phyloP scores from a whole-genome alignment of 2,113 vertebrate species.

The Xiphorhynchus elegans region DNA sequence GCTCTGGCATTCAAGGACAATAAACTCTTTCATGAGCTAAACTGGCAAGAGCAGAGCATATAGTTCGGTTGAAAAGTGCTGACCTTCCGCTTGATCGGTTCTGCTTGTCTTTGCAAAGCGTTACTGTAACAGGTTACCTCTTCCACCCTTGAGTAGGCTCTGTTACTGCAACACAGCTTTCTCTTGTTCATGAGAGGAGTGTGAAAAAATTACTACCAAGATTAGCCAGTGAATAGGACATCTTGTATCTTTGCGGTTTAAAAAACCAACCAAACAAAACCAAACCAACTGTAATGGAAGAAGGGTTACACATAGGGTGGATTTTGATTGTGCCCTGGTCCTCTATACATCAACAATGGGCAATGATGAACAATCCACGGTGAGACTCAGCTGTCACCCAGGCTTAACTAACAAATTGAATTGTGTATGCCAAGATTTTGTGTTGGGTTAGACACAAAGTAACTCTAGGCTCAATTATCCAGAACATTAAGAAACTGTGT shows the following conservation, averaged over 20 bases:
- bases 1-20: not conserved
- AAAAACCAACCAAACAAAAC: not conserved
- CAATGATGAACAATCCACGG: not conserved
- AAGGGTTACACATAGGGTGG: not conserved
- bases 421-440: not conserved
- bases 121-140: not conserved
- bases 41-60: not conserved
- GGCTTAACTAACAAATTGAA: not conserved
- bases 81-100: not conserved
- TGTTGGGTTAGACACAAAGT: not conserved
- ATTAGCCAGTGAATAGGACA: not conserved
- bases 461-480: not conserved
- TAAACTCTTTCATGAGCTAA: not conserved
- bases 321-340: not conserved
- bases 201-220: not conserved
- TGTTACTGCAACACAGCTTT: slow-evolving; percentile 47
- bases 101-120: not conserved
- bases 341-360: not conserved
- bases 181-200: not conserved
- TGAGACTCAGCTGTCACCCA: not conserved
- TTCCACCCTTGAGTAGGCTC: slow-evolving; percentile 16
- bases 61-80: not conserved
- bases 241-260: not conserved
- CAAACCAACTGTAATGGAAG: not conserved
- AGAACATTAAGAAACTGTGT: not conserved